phyloP scores from a whole-genome alignment of 2,888 invertebrate genomes.

The Ceriagrion tenellum region DNA sequence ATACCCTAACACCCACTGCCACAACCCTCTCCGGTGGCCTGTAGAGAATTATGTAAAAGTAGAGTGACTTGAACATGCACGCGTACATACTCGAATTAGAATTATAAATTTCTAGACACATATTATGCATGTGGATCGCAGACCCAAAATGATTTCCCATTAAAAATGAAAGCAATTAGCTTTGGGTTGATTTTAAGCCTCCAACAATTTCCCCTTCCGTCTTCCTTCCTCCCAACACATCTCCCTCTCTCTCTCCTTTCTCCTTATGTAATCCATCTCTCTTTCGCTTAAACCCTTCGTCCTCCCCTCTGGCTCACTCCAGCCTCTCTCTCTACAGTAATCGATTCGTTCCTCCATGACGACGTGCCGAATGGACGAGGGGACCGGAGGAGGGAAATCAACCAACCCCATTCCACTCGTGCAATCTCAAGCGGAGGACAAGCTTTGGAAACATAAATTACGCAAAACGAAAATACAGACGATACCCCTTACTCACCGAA shows the following conservation, averaged over 20 bases:
- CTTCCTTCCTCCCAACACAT: not conserved
- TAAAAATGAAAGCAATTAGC: not conserved
- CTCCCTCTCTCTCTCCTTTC: not conserved
- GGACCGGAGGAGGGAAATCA: not conserved
- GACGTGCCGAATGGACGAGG: slow-evolving; percentile 12
- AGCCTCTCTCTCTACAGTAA: not conserved
- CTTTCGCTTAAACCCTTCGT: not conserved
- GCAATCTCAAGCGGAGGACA: not conserved
- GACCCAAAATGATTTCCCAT: not conserved
- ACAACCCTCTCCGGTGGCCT: too few relatives aligned
- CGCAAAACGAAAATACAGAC: not conserved
- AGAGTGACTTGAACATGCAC: too few relatives aligned
- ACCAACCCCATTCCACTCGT: not conserved
- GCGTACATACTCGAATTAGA: too few relatives aligned
- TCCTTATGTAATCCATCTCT: not conserved
- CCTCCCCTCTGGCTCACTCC: not conserved
- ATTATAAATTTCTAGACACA: too few relatives aligned
- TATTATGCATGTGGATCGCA: too few relatives aligned
- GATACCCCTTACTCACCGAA: not conserved
- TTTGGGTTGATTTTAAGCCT: not conserved
- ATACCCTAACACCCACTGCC: too few relatives aligned
- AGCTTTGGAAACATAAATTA: not conserved
- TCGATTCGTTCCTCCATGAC: not conserved
- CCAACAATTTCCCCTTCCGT: not conserved
- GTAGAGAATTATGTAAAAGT: too few relatives aligned